Evolutionary conservation across 2,888 invertebrate species (phyloP).

Genomic region (Gortyna flavago): DNA sequence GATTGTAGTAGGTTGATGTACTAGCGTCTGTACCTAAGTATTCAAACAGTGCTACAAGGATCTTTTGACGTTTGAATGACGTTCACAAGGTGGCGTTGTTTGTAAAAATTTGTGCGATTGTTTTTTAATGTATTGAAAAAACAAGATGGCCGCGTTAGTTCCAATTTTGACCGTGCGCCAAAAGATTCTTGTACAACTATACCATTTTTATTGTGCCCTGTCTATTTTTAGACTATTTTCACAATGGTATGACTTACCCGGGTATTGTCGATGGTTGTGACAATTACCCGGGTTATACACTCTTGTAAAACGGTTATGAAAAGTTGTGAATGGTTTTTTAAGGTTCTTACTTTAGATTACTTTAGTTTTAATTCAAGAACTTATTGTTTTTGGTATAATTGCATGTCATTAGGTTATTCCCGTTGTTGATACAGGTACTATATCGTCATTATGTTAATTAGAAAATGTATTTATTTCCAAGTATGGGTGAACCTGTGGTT

Average conservation of each 20-base stretch:
- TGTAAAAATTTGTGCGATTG: not conserved
- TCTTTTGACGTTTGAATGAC: not conserved
- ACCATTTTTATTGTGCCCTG: constrained; percentile 24
- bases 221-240: constrained; percentile 38
- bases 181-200: not conserved
- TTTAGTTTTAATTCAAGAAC: constrained; percentile 54
- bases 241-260: constrained; percentile 12
- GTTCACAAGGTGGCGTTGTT: not conserved
- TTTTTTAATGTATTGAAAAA: constrained; percentile 3
- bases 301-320: constrained; percentile 26
- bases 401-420: constrained; percentile 45
- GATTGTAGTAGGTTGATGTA: too few species aligned
- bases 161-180: not conserved
- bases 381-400: constrained; percentile 49
- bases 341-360: constrained; percentile 24
- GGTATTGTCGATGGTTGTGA: constrained; percentile 9
- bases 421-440: constrained; percentile 39
- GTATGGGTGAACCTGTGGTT: constrained; percentile 6
- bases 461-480: constrained; percentile 26
- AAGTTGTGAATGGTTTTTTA: constrained; percentile 47
- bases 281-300: constrained; percentile 12
- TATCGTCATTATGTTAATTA: constrained; percentile 32
- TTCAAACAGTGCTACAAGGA: not conserved
- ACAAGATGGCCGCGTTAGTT: not conserved
- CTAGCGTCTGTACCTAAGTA: not conserved